These are phyloP conservation scores for Nasua narica DNA, from an alignment of 2,797 vertebrate species.

Conservation along the genomic window DNA sequence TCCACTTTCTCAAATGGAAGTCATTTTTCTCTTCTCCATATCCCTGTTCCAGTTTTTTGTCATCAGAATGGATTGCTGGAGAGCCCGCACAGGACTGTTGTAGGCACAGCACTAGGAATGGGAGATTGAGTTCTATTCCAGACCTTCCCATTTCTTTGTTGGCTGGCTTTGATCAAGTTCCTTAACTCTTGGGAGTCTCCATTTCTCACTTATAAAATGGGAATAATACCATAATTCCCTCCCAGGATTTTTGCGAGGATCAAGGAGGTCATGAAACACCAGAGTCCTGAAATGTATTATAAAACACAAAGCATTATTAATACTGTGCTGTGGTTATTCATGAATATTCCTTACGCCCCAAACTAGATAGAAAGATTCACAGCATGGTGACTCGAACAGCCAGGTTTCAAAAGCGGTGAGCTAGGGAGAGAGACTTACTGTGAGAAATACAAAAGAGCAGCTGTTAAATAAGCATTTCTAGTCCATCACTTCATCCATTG, in stretches of 20 bases:
- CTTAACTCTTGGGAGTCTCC: neutral
- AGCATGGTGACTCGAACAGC: neutral
- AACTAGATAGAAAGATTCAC: neutral
- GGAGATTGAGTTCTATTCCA: neutral
- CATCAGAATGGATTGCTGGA: neutral
- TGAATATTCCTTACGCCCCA: neutral
- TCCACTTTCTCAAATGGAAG: neutral
- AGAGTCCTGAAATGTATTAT: neutral
- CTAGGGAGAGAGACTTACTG: neutral
- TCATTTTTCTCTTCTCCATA: neutral
- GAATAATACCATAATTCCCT: neutral
- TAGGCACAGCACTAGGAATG: neutral
- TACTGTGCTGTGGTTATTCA: neutral
- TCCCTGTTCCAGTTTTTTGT: neutral
- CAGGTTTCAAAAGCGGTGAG: neutral
- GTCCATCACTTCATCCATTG: neutral
- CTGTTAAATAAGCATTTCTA: neutral
- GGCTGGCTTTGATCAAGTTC: neutral
- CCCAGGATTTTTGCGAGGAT: neutral
- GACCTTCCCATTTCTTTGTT: neutral
- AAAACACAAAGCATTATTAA: neutral
- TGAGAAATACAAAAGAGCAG: neutral
- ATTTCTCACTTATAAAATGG: constrained; percentile 9
- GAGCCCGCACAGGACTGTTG: neutral
- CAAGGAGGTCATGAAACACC: neutral